phyloP scores from a whole-genome alignment of 2,113 vertebrate genomes.

The Anhinga anhinga region DNA sequence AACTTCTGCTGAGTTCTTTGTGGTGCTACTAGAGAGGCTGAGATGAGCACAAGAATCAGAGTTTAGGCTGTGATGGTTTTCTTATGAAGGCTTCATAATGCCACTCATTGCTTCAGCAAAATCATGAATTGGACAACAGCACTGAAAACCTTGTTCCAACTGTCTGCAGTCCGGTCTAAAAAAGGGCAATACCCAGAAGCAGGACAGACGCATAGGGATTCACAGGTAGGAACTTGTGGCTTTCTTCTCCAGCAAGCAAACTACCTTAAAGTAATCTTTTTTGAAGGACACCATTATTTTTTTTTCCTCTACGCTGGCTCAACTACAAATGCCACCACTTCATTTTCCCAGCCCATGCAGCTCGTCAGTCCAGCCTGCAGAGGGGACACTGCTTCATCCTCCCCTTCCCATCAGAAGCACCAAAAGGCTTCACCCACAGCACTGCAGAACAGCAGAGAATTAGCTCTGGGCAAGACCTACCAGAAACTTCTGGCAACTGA shows the following conservation, averaged over 20 bases:
- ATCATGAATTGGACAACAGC: neutral
- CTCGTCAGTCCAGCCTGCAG: rapidly evolving
- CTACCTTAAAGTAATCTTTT: neutral
- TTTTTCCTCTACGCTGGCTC: neutral
- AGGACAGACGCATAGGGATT: rapidly evolving
- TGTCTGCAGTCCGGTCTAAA: neutral
- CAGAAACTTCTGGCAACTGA: neutral
- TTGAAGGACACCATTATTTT: rapidly evolving
- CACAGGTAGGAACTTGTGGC: neutral
- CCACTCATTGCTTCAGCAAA: neutral
- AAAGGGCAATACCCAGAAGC: neutral
- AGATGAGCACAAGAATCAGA: neutral
- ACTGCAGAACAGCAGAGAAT: neutral
- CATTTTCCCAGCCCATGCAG: neutral
- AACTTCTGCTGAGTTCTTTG: neutral
- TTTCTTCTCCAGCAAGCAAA: neutral
- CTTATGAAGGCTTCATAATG: neutral
- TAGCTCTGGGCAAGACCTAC: neutral
- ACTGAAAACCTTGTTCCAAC: neutral
- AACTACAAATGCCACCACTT: neutral
- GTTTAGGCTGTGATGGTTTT: neutral
- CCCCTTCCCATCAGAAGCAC: neutral
- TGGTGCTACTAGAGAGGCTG: neutral
- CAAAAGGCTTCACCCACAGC: neutral
- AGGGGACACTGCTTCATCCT: neutral